phyloP scores from a whole-genome alignment of 2,888 invertebrate genomes.

The Bimastos eiseni region DNA sequence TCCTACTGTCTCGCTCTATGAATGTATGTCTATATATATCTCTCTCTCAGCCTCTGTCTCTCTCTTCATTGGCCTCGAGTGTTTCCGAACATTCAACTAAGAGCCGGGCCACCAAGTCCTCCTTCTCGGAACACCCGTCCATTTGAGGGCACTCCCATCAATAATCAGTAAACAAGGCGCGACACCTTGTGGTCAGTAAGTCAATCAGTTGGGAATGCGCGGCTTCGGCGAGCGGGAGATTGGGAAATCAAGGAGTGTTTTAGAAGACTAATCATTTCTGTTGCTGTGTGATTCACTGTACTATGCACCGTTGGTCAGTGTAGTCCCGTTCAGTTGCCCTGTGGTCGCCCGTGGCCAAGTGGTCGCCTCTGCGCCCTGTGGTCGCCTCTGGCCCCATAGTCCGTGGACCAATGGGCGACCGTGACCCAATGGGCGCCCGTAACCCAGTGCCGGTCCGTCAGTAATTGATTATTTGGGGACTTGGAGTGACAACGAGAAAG shows the following conservation, averaged over 20 bases:
- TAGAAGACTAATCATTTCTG: neutral
- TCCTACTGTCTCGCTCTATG: too few species aligned
- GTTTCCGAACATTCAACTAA: constrained; percentile 4
- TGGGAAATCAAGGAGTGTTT: neutral
- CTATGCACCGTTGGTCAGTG: neutral
- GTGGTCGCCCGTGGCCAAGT: too few species aligned
- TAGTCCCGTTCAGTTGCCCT: neutral
- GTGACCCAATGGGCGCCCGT: too few species aligned
- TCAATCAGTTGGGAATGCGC: neutral
- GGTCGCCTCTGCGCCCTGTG: too few species aligned
- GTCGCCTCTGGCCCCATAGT: too few species aligned
- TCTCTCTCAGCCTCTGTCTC: too few species aligned
- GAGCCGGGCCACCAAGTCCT: neutral
- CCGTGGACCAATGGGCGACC: too few species aligned
- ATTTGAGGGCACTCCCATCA: neutral
- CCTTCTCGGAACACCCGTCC: neutral
- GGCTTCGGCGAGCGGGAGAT: neutral
- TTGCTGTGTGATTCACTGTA: neutral
- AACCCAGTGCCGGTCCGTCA: too few species aligned
- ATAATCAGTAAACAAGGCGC: neutral
- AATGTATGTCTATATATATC: too few species aligned
- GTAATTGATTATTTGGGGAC: too few species aligned
- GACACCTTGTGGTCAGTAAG: neutral
- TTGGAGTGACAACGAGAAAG: too few species aligned
- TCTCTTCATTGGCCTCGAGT: neutral